Percentiles rank a stretch among this genome's conserved stretches.
Conservation (phyloP, 64 coral and sea anemone genomes). For the Montipora efflorescens region DNA sequence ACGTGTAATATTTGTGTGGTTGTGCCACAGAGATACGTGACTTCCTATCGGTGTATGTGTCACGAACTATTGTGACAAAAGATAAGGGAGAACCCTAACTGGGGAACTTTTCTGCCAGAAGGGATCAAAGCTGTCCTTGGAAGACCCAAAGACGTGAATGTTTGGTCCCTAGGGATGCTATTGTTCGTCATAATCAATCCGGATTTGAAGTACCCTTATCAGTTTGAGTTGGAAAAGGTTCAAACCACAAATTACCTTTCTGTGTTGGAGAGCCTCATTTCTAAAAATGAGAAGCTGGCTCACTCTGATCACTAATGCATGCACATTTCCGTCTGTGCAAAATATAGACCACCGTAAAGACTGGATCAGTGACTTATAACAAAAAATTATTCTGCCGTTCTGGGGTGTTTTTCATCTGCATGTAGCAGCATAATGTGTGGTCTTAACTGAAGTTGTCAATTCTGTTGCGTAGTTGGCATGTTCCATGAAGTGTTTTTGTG, state of each 20-base stretch:
- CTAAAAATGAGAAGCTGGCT: background rate
- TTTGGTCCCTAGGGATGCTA: constrained; percentile 83
- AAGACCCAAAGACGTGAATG: constrained; percentile 67
- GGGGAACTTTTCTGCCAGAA: constrained; percentile 25
- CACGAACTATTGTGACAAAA: too few species aligned
- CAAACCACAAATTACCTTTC: background rate
- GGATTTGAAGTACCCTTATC: constrained; percentile 73
- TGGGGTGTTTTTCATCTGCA: too few species aligned
- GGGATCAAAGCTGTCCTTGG: constrained; percentile 26
- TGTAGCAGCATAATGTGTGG: too few species aligned
- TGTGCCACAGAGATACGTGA: too few species aligned
- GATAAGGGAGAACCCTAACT: too few species aligned
- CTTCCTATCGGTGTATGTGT: too few species aligned
- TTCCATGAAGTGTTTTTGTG: too few species aligned
- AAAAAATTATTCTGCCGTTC: too few species aligned
- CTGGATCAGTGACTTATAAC: too few species aligned
- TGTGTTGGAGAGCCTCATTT: background rate
- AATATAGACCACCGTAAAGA: background rate
- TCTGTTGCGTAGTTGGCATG: too few species aligned
- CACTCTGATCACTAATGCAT: background rate
- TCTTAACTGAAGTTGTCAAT: too few species aligned
- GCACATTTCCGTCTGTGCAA: background rate
- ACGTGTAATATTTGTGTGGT: too few species aligned
- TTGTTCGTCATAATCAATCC: constrained; percentile 74
- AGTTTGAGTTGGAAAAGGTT: constrained; percentile 37